Evolutionary conservation across 1,140 invertebrate species (phyloP).

Genomic region (Drosophila cardini): DNA sequence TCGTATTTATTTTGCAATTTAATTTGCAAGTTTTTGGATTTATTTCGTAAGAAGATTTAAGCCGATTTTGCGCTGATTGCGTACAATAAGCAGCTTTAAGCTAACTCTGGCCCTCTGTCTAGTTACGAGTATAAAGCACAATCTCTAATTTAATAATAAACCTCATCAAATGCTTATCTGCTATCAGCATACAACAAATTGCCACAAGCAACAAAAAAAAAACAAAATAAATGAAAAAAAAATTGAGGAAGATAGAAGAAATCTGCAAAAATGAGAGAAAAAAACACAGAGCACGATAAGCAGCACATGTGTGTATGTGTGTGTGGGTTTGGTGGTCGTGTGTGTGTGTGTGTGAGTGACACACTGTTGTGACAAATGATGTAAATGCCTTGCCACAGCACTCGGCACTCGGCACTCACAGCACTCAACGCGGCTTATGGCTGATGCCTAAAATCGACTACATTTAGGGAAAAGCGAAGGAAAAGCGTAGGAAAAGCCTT

Average conservation of each 20-base stretch:
- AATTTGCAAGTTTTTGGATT: conserved; percentile 11
- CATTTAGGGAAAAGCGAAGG: neutral
- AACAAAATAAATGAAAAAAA: conserved; percentile 11
- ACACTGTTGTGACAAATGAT: conserved; percentile 43
- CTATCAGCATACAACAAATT: conserved; percentile 78
- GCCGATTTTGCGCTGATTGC: conserved; percentile 58
- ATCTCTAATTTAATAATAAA: conserved; percentile 70
- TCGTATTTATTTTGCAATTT: neutral
- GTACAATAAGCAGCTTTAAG: conserved; percentile 64
- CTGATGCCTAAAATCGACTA: neutral
- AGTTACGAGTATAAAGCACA: conserved; percentile 30
- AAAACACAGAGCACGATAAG: conserved; percentile 51
- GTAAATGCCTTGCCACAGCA: conserved; percentile 27
- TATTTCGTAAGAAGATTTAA: conserved; percentile 30
- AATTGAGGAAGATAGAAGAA: neutral
- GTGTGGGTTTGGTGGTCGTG: conserved; percentile 8
- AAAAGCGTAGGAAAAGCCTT: neutral
- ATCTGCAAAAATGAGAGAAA: conserved; percentile 31
- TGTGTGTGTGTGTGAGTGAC: conserved; percentile 11
- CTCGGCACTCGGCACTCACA: neutral
- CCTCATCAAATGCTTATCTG: conserved; percentile 82
- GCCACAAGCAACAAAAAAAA: conserved; percentile 58
- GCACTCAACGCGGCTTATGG: conserved; percentile 9
- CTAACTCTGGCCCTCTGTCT: conserved; percentile 2
- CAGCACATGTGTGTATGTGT: conserved; percentile 45